Evolutionary conservation across 2,113 vertebrate species (phyloP), one percentile per base, ranked within the genome.

Genomic region (Petroica traversi): DNA sequence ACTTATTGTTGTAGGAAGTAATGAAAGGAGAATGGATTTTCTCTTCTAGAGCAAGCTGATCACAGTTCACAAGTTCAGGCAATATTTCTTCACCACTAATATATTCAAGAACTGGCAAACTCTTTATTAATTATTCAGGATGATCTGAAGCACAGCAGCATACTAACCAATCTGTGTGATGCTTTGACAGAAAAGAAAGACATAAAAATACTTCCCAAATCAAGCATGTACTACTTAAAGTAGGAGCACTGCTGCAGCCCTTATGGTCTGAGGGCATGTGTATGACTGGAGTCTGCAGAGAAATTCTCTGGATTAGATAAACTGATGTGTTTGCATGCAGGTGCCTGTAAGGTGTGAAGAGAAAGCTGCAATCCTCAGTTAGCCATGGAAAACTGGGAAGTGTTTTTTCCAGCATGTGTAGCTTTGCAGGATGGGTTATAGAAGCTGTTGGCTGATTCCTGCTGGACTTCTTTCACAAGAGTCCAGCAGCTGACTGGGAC

Each of bases 71-170:
- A 89, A 91, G 95, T 95, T 97, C 92, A 96, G 77, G 81, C 82
- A 72, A 23, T 91, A 73, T 87, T 95, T 97, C 92, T 91, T 95
- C 12, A 25, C 58, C 7, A 13, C 40, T 89, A 96, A 90, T 95
- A 90, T 88, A 96, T 94, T 96, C 93, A 81, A 82, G 95, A 97
- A 72, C 80, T 82, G 41, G 49, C 36, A 80, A 83, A 92, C 68
- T 86, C 14, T 74, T 58, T 91, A 96, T 95, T 96, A 97, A 97
- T 97, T 95, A 97, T 97, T 96, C 84, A 95, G 91, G 29, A 63
- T 59, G 91, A 88, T 94, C 68, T 90, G 43, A 96, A 93, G 79
- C 91, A 55, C 40, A 75, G 75, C 26, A 6, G 75, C 82, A 78
- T 88, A 41, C 55, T 88, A 95, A 89, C 85, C 82, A 92, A 59